Conservation (phyloP, 2,797 vertebrate species). For the Salarias fasciatus region DNA sequence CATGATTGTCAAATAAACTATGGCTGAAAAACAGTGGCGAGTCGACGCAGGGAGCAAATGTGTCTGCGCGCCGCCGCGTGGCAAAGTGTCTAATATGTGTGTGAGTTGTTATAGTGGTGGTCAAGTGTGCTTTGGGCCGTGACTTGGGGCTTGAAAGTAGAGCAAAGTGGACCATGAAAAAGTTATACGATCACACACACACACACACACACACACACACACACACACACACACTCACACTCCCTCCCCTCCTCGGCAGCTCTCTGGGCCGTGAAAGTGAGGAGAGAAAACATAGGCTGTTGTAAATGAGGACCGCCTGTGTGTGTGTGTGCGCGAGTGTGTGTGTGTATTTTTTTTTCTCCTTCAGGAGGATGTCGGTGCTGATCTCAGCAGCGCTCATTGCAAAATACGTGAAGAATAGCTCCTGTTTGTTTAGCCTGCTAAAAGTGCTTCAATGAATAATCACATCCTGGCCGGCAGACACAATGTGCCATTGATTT, state of each 20-base stretch:
- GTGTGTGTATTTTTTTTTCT: neutral
- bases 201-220: neutral
- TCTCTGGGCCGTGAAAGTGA: slow-evolving; percentile 73
- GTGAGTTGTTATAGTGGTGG: slow-evolving; percentile 27
- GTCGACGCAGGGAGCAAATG: neutral
- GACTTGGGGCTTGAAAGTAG: slow-evolving; percentile 56
- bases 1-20: too few species aligned
- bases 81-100: slow-evolving; percentile 23
- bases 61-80: slow-evolving; percentile 1
- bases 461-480: slow-evolving; percentile 50
- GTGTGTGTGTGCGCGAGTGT: too few species aligned
- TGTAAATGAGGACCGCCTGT: slow-evolving; percentile 72
- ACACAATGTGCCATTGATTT: slow-evolving; percentile 59
- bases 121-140: slow-evolving; percentile 55
- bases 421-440: slow-evolving; percentile 62
- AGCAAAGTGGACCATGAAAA: slow-evolving; percentile 73
- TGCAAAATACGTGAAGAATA: slow-evolving; percentile 64
- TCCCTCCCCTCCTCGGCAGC: slow-evolving; percentile 51
- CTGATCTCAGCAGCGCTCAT: slow-evolving; percentile 70
- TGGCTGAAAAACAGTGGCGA: slow-evolving; percentile 1
- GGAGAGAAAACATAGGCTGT: slow-evolving; percentile 62
- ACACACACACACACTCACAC: slow-evolving; percentile 2
- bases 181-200: slow-evolving; percentile 47
- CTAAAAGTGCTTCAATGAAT: slow-evolving; percentile 60
- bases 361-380: slow-evolving; percentile 44